Evolutionary conservation across 2,113 vertebrate species (phyloP).

Genomic region (Ochotona princeps): DNA sequence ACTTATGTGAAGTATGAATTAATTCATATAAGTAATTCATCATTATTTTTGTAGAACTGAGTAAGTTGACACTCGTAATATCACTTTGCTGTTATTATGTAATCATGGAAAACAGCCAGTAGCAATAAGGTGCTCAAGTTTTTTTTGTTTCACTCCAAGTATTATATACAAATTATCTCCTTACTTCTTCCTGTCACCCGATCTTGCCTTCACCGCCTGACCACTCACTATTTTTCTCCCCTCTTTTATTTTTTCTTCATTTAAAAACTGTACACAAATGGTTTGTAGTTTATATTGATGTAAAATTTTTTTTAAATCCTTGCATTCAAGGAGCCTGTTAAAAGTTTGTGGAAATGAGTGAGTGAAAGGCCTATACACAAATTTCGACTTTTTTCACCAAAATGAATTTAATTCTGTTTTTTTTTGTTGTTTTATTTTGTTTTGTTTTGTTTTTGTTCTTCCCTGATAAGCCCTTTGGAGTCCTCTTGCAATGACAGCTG

Average conservation of each 20-base stretch:
- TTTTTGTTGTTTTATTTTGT: too few relatives aligned
- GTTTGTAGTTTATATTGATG: too few relatives aligned
- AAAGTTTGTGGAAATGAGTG: too few relatives aligned
- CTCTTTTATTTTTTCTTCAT: background rate
- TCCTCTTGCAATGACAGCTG: background rate
- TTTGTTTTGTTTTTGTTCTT: too few relatives aligned
- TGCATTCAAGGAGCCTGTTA: too few relatives aligned
- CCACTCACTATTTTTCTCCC: background rate
- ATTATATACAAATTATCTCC: background rate
- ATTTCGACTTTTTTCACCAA: too few relatives aligned
- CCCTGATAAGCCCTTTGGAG: too few relatives aligned
- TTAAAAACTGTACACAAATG: background rate
- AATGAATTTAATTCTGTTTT: too few relatives aligned
- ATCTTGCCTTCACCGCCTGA: rapidly evolving
- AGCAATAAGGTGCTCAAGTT: background rate
- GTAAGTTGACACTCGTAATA: background rate
- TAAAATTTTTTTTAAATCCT: too few relatives aligned
- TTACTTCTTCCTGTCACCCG: rapidly evolving
- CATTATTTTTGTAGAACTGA: background rate
- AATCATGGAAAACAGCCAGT: background rate
- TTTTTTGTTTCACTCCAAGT: background rate
- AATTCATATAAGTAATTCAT: background rate
- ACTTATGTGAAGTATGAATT: background rate
- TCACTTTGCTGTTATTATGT: background rate
- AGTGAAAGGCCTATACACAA: too few relatives aligned